Percentiles rank a stretch among this genome's conserved stretches.
Conservation (phyloP, 2,888 invertebrate genomes). For the Acrocyrtus sp. region DNA sequence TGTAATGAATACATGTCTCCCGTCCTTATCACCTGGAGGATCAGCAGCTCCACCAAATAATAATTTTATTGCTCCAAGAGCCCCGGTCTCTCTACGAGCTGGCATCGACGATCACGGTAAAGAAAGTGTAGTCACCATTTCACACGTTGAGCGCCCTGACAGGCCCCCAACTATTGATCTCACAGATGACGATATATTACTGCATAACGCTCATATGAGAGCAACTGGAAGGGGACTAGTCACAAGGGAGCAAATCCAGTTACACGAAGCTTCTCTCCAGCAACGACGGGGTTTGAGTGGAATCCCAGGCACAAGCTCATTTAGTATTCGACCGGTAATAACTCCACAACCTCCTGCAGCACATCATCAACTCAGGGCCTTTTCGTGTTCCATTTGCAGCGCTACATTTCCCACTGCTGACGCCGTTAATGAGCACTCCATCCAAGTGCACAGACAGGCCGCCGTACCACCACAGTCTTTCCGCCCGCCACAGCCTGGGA, state of each 20-base stretch:
- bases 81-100: conserved; percentile 49
- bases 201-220: conserved; percentile 27
- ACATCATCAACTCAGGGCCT: not conserved
- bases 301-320: conserved; percentile 4
- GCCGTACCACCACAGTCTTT: not conserved
- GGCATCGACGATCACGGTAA: not conserved
- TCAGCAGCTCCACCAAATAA: not conserved
- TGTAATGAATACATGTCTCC: too few species aligned
- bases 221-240: conserved; percentile 27
- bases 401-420: conserved; percentile 34
- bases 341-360: not conserved
- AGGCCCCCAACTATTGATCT: conserved; percentile 60
- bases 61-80: conserved; percentile 57
- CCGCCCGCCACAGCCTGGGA: not conserved
- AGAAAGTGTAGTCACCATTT: conserved; percentile 12
- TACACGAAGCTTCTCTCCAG: not conserved
- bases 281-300: not conserved
- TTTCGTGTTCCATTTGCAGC: conserved; percentile 31
- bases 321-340: not conserved
- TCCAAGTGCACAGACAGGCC: conserved; percentile 24
- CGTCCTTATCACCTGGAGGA: too few species aligned
- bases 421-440: conserved; percentile 51
- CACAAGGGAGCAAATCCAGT: conserved; percentile 4
- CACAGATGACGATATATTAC: conserved; percentile 52
- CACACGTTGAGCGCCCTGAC: conserved; percentile 51